Conservation (phyloP, 2,888 invertebrate species). For the Argyresthia albistria region DNA sequence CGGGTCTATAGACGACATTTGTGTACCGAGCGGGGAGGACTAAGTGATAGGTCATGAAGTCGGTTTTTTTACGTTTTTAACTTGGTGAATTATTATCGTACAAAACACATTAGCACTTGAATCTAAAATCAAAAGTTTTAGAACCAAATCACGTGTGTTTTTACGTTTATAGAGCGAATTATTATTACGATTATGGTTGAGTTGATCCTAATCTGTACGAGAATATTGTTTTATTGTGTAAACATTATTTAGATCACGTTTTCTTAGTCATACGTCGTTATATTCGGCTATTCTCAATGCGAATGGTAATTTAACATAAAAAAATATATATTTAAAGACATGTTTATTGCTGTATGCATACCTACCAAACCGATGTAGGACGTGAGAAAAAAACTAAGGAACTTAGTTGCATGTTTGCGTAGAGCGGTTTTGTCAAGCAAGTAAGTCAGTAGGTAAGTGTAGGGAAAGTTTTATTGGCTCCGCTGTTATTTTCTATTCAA, state of each 20-base stretch:
- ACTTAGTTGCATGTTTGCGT: neutral
- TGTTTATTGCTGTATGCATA: constrained; percentile 32
- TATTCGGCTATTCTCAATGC: constrained; percentile 14
- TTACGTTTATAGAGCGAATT: constrained; percentile 36
- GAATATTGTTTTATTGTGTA: constrained; percentile 4
- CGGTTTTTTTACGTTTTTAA: too few relatives aligned
- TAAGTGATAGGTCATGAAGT: too few relatives aligned
- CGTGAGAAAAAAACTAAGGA: constrained; percentile 42
- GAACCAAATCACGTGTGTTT: constrained; percentile 57
- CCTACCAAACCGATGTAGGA: constrained; percentile 24
- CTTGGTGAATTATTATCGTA: too few relatives aligned
- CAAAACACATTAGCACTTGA: constrained; percentile 22
- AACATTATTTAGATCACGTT: constrained; percentile 57
- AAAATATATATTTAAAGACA: constrained; percentile 37
- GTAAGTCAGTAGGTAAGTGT: constrained; percentile 9
- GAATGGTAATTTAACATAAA: constrained; percentile 32
- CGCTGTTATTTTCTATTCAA: neutral
- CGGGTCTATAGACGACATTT: too few relatives aligned
- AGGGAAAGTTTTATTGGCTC: constrained; percentile 14
- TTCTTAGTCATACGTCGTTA: constrained; percentile 56
- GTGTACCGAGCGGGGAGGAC: too few relatives aligned
- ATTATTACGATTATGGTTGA: constrained; percentile 44
- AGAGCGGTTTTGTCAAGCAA: constrained; percentile 10
- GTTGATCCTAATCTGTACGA: constrained; percentile 44
- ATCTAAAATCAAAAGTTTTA: constrained; percentile 34